Evolutionary conservation across 2,113 vertebrate genomes (phyloP), one percentile per base, ranked within the genome.

Genomic region (Perca schrenkii): DNA sequence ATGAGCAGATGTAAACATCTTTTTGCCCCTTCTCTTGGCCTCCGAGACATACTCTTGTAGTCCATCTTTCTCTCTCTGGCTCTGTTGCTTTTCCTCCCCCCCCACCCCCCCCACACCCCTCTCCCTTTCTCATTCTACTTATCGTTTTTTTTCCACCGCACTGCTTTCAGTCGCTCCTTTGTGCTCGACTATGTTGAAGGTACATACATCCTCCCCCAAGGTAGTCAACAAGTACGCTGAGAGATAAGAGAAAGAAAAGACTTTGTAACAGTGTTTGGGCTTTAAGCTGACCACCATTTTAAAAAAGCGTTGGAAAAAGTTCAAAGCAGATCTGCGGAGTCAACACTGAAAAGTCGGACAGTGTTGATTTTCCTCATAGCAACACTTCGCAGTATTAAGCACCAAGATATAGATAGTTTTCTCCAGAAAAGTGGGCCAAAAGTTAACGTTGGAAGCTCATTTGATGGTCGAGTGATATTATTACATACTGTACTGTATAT

Each of bases 1-100:
- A 77, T 84, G 87, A 86, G 67, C 89, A 84, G 47, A 88, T 86
- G 70, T 76, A 82, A 79, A 90, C 80, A 74, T 74, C 52, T 81
- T 70, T 54, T 60, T 68, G 49, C 62, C 49, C 36, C 21, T 28
- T 80, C 56, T 60, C 52, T 72, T 4, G 1, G 60, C 67, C 68
- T 75, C 31, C 2, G 21, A 74, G 71, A 79, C 68, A 65, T 74
- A 66, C 36, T 74, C 47, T 58, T 49, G 47, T 50, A 54, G 71
- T 64, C 60, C 21, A 43, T 62, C 58, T 67, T 31, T 79, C 16
- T 73, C 57, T 74, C 40, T 77, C 17, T 21, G 28, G 34, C 58
- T 46, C 53, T 34, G 57, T 40, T 56, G 47, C 47, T 31, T 50
- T 63, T 14, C 15, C 50, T 66, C 46, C 46, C 49, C 31, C 56